Conservation (phyloP, 2,113 vertebrate genomes). For the Hylia prasina region DNA sequence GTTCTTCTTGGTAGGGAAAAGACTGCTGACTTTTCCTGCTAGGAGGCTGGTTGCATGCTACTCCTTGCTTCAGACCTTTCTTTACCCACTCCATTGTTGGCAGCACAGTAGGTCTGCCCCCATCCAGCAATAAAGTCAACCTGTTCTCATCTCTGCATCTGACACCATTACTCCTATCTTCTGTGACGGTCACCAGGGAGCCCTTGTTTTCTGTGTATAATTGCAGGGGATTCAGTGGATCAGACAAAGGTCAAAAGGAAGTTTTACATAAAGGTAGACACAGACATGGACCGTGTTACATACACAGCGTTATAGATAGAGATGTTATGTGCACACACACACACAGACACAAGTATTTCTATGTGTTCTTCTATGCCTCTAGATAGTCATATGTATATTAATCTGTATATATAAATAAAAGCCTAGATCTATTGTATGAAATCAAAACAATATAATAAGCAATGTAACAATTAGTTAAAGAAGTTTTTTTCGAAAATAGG, state of each 20-base stretch:
- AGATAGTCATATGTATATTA: neutral
- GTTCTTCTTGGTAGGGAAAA: neutral
- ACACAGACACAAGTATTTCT: neutral
- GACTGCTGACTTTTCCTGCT: neutral
- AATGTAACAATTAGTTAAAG: neutral
- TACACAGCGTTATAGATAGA: neutral
- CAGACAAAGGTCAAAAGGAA: neutral
- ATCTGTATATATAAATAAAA: neutral
- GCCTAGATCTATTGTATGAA: neutral
- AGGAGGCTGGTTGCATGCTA: neutral
- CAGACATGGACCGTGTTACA: neutral
- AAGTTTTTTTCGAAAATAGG: neutral
- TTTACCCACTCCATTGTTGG: neutral
- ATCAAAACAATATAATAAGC: neutral
- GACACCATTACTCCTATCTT: neutral
- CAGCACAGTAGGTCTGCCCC: neutral
- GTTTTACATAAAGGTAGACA: neutral
- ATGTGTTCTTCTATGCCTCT: neutral
- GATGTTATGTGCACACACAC: too few species aligned
- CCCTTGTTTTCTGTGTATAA: neutral
- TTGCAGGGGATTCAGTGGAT: neutral
- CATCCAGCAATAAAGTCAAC: neutral
- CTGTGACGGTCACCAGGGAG: rapidly evolving
- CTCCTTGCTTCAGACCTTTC: neutral
- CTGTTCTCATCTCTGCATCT: neutral